phyloP scores from a whole-genome alignment of 2,113 vertebrate species.

The Microcebus lehilahytsara region DNA sequence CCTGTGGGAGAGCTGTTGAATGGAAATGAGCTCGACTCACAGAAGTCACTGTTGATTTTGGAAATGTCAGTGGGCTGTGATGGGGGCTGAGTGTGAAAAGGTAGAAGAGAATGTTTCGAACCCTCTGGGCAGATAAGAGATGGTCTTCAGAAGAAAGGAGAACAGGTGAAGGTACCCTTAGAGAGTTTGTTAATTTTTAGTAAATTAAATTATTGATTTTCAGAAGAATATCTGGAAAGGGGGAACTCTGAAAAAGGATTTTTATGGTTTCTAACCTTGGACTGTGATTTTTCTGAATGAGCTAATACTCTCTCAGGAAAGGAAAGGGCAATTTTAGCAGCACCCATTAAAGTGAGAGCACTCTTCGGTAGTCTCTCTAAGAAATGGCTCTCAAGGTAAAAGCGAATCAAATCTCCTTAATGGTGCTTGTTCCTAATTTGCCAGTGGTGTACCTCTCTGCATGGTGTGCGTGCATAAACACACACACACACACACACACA shows the following conservation, averaged over 20 bases:
- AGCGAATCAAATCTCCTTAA: neutral
- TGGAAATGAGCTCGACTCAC: neutral
- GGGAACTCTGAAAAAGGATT: conserved; percentile 1
- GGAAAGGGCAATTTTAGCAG: neutral
- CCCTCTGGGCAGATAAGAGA: neutral
- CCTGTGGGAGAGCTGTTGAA: neutral
- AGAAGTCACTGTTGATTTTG: conserved; percentile 9
- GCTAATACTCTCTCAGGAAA: neutral
- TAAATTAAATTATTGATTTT: conserved; percentile 11
- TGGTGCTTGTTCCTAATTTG: neutral
- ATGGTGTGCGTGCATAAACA: neutral
- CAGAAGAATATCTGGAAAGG: neutral
- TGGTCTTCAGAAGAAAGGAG: neutral
- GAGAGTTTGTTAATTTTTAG: neutral
- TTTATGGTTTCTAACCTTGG: conserved; percentile 7
- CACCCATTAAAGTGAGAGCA: neutral
- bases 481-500: neutral
- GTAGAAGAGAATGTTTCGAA: neutral
- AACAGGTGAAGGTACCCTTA: neutral
- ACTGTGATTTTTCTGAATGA: conserved; percentile 4
- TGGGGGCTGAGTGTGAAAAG: neutral
- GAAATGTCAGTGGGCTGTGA: neutral
- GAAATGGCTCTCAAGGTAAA: neutral
- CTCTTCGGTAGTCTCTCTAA: neutral
- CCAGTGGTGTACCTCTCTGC: neutral